These are phyloP conservation scores for Acheta domesticus DNA, from an alignment of 2,888 invertebrate species.

Conservation along the genomic window DNA sequence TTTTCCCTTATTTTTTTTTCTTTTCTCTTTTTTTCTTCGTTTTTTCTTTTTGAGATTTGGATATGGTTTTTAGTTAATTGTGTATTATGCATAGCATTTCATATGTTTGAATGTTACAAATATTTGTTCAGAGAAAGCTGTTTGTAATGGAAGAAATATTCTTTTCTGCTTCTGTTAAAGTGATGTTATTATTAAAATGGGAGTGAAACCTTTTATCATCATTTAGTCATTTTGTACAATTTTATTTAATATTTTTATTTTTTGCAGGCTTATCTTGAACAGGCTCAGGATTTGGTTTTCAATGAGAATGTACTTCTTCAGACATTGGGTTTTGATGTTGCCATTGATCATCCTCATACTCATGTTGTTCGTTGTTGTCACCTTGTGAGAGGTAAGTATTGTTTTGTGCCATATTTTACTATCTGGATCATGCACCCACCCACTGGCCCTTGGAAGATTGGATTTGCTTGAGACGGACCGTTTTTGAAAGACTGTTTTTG, in stretches of 20 bases:
- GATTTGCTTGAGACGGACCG: not conserved
- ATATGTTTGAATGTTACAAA: no score
- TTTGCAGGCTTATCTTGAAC: constrained; percentile 60
- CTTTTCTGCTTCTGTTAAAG: no score
- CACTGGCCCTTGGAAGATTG: not conserved
- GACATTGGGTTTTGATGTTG: constrained; percentile 96
- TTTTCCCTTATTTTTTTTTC: no score
- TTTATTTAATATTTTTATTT: not conserved
- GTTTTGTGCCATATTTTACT: constrained; percentile 31
- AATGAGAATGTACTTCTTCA: constrained; percentile 96
- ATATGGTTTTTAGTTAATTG: no score
- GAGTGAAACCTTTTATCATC: no score
- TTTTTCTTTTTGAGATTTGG: no score
- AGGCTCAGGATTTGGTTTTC: constrained; percentile 90
- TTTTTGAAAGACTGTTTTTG: not conserved
- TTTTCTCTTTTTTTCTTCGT: no score
- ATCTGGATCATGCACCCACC: not conserved
- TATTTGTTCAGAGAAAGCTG: no score
- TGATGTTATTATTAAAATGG: no score
- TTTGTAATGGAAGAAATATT: no score
- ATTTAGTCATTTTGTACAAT: not conserved
- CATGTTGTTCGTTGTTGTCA: constrained; percentile 95
- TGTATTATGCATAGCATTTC: no score
- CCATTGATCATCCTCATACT: constrained; percentile 97
- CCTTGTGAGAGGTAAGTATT: constrained; percentile 80